Conservation (phyloP, 2,888 invertebrate genomes). For the Drosophila tripunctata region DNA sequence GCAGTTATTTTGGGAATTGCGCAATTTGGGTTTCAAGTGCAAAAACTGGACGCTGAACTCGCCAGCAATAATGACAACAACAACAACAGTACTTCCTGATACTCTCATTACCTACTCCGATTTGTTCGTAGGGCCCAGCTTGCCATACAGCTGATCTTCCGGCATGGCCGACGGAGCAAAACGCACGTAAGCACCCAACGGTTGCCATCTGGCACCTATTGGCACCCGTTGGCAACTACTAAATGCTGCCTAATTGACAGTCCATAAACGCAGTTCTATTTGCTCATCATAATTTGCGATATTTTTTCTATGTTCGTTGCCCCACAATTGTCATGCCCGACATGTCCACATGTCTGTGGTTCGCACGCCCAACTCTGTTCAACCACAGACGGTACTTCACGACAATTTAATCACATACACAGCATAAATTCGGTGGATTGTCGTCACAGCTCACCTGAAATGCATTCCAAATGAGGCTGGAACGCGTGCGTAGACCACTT, state of each 20-base stretch:
- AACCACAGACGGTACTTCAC: not conserved
- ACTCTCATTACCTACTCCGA: constrained; percentile 10
- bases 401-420: constrained; percentile 38
- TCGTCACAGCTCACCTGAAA: constrained; percentile 25
- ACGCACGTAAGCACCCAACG: constrained; percentile 49
- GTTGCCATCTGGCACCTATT: not conserved
- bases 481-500: constrained; percentile 63
- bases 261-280: constrained; percentile 37
- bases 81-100: constrained; percentile 39
- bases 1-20: constrained; percentile 69
- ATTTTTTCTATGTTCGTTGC: constrained; percentile 2
- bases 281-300: constrained; percentile 25
- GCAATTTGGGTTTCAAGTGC: constrained; percentile 78
- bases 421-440: constrained; percentile 39
- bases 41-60: constrained; percentile 71
- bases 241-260: constrained; percentile 26
- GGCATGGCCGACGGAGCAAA: constrained; percentile 41
- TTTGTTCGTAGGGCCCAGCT: constrained; percentile 19
- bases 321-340: constrained; percentile 46
- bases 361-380: constrained; percentile 58
- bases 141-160: constrained; percentile 33
- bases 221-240: constrained; percentile 20
- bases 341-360: constrained; percentile 38
- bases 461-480: constrained; percentile 55
- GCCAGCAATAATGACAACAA: constrained; percentile 5